Percentiles rank a stretch among this genome's conserved stretches.
phyloP scores from a whole-genome alignment of 2,797 vertebrate genomes.

The Onychomys leucogaster region DNA sequence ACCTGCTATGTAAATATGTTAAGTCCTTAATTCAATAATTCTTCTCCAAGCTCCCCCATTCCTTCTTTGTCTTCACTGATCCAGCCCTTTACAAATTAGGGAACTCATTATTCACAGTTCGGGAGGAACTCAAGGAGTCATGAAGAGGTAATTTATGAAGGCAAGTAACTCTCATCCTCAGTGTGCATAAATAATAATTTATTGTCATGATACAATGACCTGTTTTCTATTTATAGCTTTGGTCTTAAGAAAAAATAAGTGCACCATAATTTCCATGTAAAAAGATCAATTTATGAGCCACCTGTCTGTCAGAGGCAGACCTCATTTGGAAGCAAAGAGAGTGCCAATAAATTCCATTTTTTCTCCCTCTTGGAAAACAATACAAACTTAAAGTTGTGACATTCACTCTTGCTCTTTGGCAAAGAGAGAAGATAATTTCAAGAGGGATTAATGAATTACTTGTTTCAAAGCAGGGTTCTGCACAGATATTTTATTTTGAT shows the following conservation, averaged over 20 bases:
- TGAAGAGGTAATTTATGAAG: conserved; percentile 70
- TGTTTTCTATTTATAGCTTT: conserved; percentile 64
- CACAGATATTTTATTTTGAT: background rate
- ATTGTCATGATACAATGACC: conserved; percentile 36
- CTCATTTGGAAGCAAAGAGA: background rate
- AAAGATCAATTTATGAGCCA: conserved; percentile 66
- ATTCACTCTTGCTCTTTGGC: background rate
- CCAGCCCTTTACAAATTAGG: conserved; percentile 45
- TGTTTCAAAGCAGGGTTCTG: conserved; percentile 1
- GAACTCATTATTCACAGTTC: background rate
- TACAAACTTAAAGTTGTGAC: background rate
- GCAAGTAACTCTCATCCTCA: conserved; percentile 18
- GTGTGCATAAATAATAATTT: conserved; percentile 59
- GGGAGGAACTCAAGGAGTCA: background rate
- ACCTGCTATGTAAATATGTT: conserved; percentile 58
- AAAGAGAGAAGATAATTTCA: conserved; percentile 44
- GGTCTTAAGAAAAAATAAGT: conserved; percentile 57
- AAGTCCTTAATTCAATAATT: conserved; percentile 51
- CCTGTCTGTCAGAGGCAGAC: background rate
- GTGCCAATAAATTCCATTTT: background rate
- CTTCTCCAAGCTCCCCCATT: conserved; percentile 27
- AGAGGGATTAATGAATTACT: background rate
- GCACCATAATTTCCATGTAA: conserved; percentile 67
- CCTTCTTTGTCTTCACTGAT: conserved; percentile 59
- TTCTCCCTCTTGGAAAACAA: conserved; percentile 28